Base-by-base conservation (phyloP, 1,140 invertebrate species). In the Popillia japonica region DNA sequence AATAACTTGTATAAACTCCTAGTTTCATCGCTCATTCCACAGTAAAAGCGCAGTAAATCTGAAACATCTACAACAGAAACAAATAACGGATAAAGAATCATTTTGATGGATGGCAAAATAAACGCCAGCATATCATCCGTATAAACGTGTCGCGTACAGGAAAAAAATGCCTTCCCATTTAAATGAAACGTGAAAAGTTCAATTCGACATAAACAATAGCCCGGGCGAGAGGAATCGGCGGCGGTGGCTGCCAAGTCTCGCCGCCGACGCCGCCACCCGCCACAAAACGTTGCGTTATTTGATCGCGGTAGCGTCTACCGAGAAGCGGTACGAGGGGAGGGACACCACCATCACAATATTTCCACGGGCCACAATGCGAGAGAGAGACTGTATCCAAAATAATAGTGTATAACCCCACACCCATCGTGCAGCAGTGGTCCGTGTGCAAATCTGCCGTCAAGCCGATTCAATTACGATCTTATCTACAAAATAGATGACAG, bases 381-480 rank as follows among this genome's bases (percentile, higher is more conserved):
- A 68, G 27, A 68, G 79, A 72, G 79, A 77, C 75, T 79, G 80
- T 82, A 82, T 81, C 76, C 80, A 82, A 85, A 84, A 85, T 85
- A 84, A 84, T 84, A 83, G 83, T 82, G 81, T 84, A 83, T 82
- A 81, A 82, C 83, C 82, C 82, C 82, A 68, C 22, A 68, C 61
- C 22, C 20, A 17, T 17, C 81, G 80, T 80, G 79, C 82, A 82
- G 80, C 82, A 83, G 81, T 84, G 84, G 81, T 83, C 81, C 81
- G 83, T 85, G 85, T 86, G 85, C 85, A 86, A 86, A 86, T 86
- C 85, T 86, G 82, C 84, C 84, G 85, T 85, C 85, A 85, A 81
- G 81, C 83, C 83, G 84, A 86, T 86, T 86, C 86, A 86, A 86
- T 86, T 86, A 86, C 86, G 86, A 86, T 86, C 82, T 86, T 86